Percentiles rank a stretch among this genome's conserved stretches.
Evolutionary conservation across 2,888 invertebrate genomes (phyloP).

Genomic region (Melolontha melolontha): DNA sequence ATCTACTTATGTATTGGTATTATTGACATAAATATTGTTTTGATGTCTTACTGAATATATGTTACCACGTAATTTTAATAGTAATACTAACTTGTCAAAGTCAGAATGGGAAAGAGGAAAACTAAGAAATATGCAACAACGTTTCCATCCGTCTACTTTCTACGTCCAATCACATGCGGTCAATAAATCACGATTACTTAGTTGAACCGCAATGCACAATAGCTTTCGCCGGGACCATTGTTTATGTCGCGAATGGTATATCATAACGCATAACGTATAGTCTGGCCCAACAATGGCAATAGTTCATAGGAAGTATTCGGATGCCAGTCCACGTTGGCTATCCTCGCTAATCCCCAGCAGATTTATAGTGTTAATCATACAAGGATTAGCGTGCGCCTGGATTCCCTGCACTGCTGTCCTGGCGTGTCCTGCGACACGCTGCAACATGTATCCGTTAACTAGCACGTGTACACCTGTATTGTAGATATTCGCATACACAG

Average conservation of each 20-base stretch:
- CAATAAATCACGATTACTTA: constrained; percentile 36
- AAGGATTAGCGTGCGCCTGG: constrained; percentile 68
- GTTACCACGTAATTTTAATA: no score
- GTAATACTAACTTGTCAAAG: no score
- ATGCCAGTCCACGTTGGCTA: constrained; percentile 57
- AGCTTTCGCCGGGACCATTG: constrained; percentile 37
- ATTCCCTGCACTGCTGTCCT: constrained; percentile 47
- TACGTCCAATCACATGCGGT: background rate
- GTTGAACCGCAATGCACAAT: constrained; percentile 32
- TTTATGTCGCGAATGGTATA: constrained; percentile 32
- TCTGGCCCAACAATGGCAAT: constrained; percentile 46
- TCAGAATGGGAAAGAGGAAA: no score
- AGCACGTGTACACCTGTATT: constrained; percentile 19
- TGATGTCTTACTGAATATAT: no score
- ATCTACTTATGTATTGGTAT: no score
- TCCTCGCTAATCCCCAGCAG: constrained; percentile 67
- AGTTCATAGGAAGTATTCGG: constrained; percentile 56
- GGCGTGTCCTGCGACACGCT: constrained; percentile 48
- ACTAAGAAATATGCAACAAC: no score
- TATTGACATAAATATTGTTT: no score
- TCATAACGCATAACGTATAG: constrained; percentile 39
- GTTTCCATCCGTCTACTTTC: no score
- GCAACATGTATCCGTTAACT: constrained; percentile 60
- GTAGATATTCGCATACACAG: constrained; percentile 39
- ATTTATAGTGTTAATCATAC: constrained; percentile 76